Evolutionary conservation across 2,888 invertebrate species (phyloP).

Genomic region (Acrobasis consociella): DNA sequence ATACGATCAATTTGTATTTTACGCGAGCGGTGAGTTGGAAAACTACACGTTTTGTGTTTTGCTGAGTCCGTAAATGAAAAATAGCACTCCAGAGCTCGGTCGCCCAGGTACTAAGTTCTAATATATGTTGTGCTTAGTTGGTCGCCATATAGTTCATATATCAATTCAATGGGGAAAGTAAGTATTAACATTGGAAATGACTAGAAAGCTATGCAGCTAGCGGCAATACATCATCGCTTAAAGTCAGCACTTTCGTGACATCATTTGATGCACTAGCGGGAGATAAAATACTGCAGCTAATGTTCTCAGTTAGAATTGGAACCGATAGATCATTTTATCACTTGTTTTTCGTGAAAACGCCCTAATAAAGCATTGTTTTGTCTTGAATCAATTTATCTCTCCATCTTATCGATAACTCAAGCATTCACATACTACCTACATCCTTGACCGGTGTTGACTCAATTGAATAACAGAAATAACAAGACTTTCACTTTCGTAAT

Average conservation of each 20-base stretch:
- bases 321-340: conserved; percentile 8
- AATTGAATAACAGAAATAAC: conserved; percentile 15
- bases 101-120: no score
- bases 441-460: conserved; percentile 8
- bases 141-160: not conserved
- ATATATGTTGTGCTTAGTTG: not conserved
- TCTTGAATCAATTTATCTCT: conserved; percentile 10
- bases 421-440: conserved; percentile 1
- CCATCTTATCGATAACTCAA: not conserved
- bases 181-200: conserved; percentile 6
- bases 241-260: conserved; percentile 6
- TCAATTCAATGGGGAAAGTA: not conserved
- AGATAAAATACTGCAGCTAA: conserved; percentile 17
- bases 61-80: no score
- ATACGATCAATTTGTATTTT: no score
- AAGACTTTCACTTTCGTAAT: conserved; percentile 21
- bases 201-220: not conserved
- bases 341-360: not conserved
- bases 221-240: not conserved
- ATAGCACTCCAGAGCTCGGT: no score
- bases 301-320: not conserved
- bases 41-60: no score
- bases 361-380: conserved; percentile 1
- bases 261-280: conserved; percentile 17
- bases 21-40: no score